phyloP scores from a whole-genome alignment of 2,888 invertebrate species.

The Griposia aprilina region DNA sequence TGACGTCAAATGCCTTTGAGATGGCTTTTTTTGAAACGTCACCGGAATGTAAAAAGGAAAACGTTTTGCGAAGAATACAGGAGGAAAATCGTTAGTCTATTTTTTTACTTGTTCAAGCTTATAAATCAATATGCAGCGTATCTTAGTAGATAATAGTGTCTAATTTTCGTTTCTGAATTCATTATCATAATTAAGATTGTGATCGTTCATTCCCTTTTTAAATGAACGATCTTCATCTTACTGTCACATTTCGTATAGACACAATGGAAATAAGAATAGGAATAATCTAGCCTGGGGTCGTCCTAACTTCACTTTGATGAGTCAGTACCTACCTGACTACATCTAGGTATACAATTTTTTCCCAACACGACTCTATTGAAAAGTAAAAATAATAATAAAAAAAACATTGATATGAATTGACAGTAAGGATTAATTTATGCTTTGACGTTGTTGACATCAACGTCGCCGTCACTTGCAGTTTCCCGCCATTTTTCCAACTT shows the following conservation, averaged over 20 bases:
- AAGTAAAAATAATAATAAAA: no score
- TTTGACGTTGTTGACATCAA: constrained; percentile 42
- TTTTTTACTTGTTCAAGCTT: constrained; percentile 23
- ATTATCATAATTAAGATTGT: not conserved
- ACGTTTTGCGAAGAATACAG: constrained; percentile 27
- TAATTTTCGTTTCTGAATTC: not conserved
- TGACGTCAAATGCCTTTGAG: constrained; percentile 44
- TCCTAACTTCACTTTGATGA: not conserved
- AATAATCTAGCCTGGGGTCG: not conserved
- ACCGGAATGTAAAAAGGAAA: constrained; percentile 50
- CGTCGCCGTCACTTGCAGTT: constrained; percentile 32
- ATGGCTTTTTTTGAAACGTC: constrained; percentile 43
- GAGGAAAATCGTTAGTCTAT: constrained; percentile 33
- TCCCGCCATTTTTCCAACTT: constrained; percentile 38
- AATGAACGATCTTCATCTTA: no score
- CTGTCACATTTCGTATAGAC: not conserved
- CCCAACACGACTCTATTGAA: constrained; percentile 4
- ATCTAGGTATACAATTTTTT: constrained; percentile 22
- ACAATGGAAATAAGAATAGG: not conserved
- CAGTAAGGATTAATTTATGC: no score
- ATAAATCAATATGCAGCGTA: constrained; percentile 14
- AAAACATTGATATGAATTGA: no score
- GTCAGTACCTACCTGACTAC: not conserved
- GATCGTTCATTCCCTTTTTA: no score
- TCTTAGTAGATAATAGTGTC: not conserved